A percentile compares a stretch with the other conserved stretches of the same genome.
phyloP scores from a whole-genome alignment of 92 coral and sea anemone species.

The Epizoanthus rinbou region DNA sequence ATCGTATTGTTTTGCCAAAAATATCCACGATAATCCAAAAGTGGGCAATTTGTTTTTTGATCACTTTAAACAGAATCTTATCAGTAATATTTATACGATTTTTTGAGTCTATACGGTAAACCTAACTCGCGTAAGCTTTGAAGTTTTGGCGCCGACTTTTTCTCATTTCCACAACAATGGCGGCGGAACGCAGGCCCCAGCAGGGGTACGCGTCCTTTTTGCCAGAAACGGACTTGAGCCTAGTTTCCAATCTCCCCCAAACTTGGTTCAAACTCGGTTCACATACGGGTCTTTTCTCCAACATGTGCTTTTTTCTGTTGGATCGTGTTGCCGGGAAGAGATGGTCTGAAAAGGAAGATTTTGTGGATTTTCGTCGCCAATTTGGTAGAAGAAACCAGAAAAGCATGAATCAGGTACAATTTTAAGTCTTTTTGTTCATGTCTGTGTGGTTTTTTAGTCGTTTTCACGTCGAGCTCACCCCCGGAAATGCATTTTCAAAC shows the following conservation, averaged over 20 bases:
- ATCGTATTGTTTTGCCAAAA: neutral
- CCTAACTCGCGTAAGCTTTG: neutral
- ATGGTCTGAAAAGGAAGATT: neutral
- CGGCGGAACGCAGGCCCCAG: too few species aligned
- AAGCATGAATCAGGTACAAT: conserved; percentile 23
- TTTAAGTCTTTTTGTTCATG: neutral
- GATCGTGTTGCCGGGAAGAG: neutral
- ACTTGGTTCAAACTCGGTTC: neutral
- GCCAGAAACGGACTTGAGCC: too few species aligned
- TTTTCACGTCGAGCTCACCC: conserved; percentile 15
- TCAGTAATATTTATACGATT: neutral
- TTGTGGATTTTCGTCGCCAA: conserved; percentile 2
- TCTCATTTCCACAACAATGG: neutral
- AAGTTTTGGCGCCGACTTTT: neutral
- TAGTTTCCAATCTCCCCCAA: too few species aligned
- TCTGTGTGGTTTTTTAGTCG: conserved; percentile 6
- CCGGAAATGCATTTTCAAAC: conserved; percentile 19
- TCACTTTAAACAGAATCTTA: neutral
- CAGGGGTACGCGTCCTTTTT: too few species aligned
- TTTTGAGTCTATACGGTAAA: neutral
- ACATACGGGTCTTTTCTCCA: neutral
- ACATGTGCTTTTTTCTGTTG: conserved; percentile 21
- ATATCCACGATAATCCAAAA: too few species aligned
- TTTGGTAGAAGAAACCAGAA: too few species aligned
- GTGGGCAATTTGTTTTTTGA: neutral